These are phyloP conservation scores for Corythucha ciliata DNA, from an alignment of 2,888 invertebrate genomes.

Conservation along the genomic window DNA sequence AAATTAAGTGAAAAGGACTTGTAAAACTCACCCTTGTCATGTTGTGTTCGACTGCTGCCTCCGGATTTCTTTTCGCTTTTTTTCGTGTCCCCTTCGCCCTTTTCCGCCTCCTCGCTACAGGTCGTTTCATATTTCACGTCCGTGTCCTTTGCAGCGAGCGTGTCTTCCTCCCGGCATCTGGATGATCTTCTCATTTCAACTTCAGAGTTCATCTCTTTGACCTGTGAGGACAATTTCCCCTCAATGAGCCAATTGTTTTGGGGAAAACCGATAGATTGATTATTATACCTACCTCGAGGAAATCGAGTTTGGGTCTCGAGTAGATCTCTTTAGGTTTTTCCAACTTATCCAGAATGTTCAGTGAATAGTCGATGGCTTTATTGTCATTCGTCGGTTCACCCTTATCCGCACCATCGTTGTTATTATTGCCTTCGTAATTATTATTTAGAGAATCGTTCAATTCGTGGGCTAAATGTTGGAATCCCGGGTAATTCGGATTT, in stretches of 20 bases:
- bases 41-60: no score
- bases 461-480: constrained; percentile 69
- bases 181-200: constrained; percentile 10
- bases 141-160: no score
- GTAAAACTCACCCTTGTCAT: no score
- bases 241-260: background rate
- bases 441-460: constrained; percentile 48
- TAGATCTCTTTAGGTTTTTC: constrained; percentile 28
- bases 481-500: constrained; percentile 76
- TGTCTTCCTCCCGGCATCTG: background rate
- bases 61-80: constrained; percentile 19
- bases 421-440: no score
- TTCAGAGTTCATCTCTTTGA: constrained; percentile 23
- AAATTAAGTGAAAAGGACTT: no score
- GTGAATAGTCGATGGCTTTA: no score
- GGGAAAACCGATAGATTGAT: background rate
- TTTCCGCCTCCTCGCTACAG: constrained; percentile 15
- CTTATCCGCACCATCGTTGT: constrained; percentile 42
- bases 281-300: no score
- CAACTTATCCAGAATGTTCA: background rate
- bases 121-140: no score
- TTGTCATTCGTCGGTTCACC: constrained; percentile 38
- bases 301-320: constrained; percentile 19
- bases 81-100: constrained; percentile 20
- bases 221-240: constrained; percentile 9